Evolutionary conservation across 1,140 invertebrate genomes (phyloP).

Genomic region (Protaetia brevitarsis): DNA sequence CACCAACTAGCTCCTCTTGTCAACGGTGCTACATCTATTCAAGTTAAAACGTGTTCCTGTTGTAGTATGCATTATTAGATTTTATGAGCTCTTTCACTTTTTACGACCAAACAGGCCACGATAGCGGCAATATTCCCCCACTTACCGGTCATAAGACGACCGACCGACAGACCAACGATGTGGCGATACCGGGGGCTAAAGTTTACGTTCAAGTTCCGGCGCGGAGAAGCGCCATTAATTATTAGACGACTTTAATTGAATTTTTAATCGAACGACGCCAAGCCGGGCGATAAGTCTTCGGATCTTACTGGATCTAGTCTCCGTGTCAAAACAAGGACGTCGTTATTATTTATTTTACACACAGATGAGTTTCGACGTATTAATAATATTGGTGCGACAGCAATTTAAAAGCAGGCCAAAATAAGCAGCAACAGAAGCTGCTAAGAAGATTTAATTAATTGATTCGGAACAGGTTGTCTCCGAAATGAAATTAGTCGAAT

Average conservation of each 20-base stretch:
- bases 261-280: slow-evolving; percentile 14
- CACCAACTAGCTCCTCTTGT: neutral
- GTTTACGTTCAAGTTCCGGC: slow-evolving; percentile 10
- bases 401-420: too few relatives aligned
- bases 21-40: neutral
- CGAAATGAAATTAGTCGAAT: too few relatives aligned
- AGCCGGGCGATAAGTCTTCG: neutral
- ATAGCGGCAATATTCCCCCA: neutral
- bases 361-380: slow-evolving; percentile 11
- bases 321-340: slow-evolving; percentile 3
- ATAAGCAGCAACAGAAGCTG: too few relatives aligned
- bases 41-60: neutral
- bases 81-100: slow-evolving; percentile 2
- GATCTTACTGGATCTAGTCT: neutral
- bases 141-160: neutral
- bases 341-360: slow-evolving; percentile 1
- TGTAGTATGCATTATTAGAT: neutral
- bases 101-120: neutral
- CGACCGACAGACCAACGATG: too few relatives aligned
- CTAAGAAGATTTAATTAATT: too few relatives aligned
- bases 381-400: neutral
- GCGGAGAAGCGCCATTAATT: neutral
- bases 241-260: slow-evolving; percentile 15
- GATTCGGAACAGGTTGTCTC: too few relatives aligned
- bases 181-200: slow-evolving; percentile 6